Conservation (phyloP, 2,113 vertebrate species). For the Patagioenas fasciata region DNA sequence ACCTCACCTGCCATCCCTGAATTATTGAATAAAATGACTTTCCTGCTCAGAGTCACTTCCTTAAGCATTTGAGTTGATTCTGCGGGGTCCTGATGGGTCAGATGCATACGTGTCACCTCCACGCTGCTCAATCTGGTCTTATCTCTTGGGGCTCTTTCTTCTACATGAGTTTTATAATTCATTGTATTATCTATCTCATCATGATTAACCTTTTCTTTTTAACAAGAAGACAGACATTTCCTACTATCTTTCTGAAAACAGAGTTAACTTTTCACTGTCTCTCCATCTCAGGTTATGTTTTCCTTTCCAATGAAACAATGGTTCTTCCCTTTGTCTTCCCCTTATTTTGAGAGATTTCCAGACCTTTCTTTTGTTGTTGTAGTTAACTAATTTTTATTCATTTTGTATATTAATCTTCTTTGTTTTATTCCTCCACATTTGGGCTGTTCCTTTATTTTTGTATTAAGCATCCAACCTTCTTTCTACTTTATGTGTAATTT, state of each 20-base stretch:
- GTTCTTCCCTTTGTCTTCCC: neutral
- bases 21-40: neutral
- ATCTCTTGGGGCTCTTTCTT: neutral
- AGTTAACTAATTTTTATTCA: neutral
- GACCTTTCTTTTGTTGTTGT: neutral
- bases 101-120: neutral
- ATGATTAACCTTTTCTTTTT: neutral
- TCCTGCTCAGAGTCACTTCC: neutral
- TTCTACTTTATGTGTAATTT: neutral
- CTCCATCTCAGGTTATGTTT: neutral
- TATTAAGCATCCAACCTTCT: neutral
- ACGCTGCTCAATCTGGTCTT: neutral
- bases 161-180: neutral
- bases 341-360: neutral
- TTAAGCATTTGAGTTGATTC: neutral
- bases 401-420: neutral
- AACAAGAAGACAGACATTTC: neutral
- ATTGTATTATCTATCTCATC: neutral
- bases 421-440: neutral
- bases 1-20: neutral
- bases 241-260: neutral
- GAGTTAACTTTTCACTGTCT: neutral
- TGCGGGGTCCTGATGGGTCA: neutral
- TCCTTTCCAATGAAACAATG: neutral
- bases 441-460: neutral